Percentiles rank a stretch among this genome's conserved stretches.
These are phyloP conservation scores for Triops longicaudatus DNA, from an alignment of 1,140 invertebrate species.

Conservation along the genomic window DNA sequence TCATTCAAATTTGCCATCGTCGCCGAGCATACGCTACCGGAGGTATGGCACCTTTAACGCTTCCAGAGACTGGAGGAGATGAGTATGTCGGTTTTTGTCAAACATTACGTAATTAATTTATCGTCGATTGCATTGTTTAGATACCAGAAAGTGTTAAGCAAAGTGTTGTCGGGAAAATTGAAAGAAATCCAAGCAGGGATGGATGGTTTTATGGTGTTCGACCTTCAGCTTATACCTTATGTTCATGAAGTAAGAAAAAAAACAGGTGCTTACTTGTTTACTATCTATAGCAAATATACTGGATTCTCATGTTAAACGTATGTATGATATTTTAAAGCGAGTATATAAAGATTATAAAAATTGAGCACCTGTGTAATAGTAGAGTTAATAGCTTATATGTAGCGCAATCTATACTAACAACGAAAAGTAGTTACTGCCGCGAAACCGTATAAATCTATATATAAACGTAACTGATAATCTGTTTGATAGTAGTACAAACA, in stretches of 20 bases:
- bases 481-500: constrained; percentile 29
- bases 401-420: neutral
- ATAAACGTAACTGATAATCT: constrained; percentile 32
- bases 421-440: constrained; percentile 25
- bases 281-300: too few species aligned
- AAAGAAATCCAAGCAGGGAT: constrained; percentile 52
- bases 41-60: constrained; percentile 56
- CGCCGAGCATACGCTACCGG: constrained; percentile 56
- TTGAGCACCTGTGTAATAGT: too few species aligned
- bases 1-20: constrained; percentile 53
- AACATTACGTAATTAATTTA: neutral
- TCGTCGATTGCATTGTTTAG: neutral
- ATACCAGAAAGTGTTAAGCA: neutral
- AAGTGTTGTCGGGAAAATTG: constrained; percentile 42
- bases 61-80: constrained; percentile 41
- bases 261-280: too few species aligned
- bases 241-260: constrained; percentile 47
- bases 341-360: too few species aligned
- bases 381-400: too few species aligned
- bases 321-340: too few species aligned
- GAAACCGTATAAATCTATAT: too few species aligned
- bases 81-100: too few species aligned
- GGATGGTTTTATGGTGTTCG: constrained; percentile 63
- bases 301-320: too few species aligned
- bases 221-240: constrained; percentile 49